Evolutionary conservation across 2,888 invertebrate genomes (phyloP), one percentile per base, ranked within the genome.

Genomic region (Lepetodrilus schrolli): DNA sequence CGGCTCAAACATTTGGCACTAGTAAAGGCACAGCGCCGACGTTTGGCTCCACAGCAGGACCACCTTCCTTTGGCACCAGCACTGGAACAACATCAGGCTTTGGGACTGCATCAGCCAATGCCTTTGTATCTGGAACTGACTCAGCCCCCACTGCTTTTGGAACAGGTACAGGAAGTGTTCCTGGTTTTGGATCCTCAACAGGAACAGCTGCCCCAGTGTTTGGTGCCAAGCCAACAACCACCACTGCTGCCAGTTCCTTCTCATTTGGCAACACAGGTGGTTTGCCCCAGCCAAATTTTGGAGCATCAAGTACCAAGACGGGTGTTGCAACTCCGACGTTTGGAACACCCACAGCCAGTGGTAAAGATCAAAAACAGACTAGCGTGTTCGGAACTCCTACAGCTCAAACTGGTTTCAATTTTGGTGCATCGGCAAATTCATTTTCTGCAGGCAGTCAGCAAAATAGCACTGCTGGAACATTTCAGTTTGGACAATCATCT

Each of bases 301-400:
- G 74, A 10, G 7, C 70, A 23, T 26, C 66, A 20, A 73, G 66
- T 23, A 13, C 76, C 48, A 70, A 74, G 26, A 50, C 70, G 50
- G 72, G 66, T 30, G 38, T 78, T 34, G 49, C 77, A 23, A 34
- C 69, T 26, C 72, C 74, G 23, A 70, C 72, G 4, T 81, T 81
- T 79, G 81, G 80, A 30, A 49, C 74, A 50, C 48, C 75, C 8
- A 26, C 73, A 21, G 38, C 73, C 5, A 79, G 76, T 76, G 74
- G 73, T 48, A 17, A 68, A 37, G 72, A 72, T 20, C 74, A 74
- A 10, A 58, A 68, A 66, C 70, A 34, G 48, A 43, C 38, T 8
- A 21, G 48, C n/a, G 68, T 49, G 36, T 71, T 71, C 72, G 72
- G 74, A 2, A 48, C 71, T 20, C 23, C 72, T 21, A 50, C 73